A percentile compares a stretch with the other conserved stretches of the same genome.
Conservation (phyloP, 2,797 vertebrate species). For the Esox lucius region DNA sequence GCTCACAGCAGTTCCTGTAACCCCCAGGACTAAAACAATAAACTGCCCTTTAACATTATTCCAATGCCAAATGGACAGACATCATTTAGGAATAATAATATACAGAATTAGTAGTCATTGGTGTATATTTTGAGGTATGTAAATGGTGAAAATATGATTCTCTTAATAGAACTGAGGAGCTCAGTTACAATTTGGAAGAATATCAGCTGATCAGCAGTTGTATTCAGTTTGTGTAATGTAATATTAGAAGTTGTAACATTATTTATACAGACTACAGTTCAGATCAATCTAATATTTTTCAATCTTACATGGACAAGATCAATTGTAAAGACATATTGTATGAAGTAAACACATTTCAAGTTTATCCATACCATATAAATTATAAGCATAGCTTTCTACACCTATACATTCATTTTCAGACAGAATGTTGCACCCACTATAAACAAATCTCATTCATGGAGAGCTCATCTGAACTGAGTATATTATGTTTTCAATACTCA, state of each 20-base stretch:
- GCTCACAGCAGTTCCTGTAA: slow-evolving; percentile 66
- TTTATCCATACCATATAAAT: neutral
- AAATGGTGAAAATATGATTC: neutral
- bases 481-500: slow-evolving; percentile 64
- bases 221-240: neutral
- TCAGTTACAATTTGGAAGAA: neutral
- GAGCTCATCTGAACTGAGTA: neutral
- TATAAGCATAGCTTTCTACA: neutral
- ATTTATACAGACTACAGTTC: neutral
- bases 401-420: neutral
- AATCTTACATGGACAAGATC: neutral
- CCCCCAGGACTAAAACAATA: slow-evolving; percentile 22
- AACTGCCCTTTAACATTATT: neutral
- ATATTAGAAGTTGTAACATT: neutral
- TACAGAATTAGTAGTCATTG: slow-evolving; percentile 40
- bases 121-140: slow-evolving; percentile 54
- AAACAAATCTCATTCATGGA: neutral
- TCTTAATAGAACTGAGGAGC: neutral
- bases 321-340: neutral
- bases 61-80: slow-evolving; percentile 18
- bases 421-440: neutral
- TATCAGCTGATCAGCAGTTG: neutral
- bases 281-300: neutral
- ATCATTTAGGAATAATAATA: slow-evolving; percentile 47
- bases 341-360: neutral